phyloP scores from a whole-genome alignment of 1,140 invertebrate species.

The Rhopalosiphum padi region DNA sequence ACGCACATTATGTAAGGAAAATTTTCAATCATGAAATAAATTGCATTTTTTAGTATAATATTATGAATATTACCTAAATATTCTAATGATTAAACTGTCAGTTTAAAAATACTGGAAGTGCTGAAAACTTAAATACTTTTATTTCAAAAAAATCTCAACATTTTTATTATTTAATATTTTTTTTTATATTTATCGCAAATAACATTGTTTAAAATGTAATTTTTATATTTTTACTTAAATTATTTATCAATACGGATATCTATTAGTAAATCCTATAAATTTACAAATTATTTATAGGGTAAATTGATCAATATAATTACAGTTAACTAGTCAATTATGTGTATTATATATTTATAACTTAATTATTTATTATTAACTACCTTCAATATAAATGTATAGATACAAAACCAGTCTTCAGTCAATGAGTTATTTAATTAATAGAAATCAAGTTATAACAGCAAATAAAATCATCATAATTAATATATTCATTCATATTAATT shows the following conservation, averaged over 20 bases:
- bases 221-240: neutral
- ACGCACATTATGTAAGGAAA: neutral
- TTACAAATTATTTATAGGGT: neutral
- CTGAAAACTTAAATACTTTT: neutral
- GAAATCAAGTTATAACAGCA: neutral
- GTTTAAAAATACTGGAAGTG: neutral
- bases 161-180: no score
- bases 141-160: neutral
- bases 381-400: neutral
- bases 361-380: neutral
- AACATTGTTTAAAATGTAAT: no score
- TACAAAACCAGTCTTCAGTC: neutral
- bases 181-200: no score
- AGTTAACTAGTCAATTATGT: neutral
- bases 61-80: neutral
- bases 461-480: neutral
- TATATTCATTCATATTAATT: neutral
- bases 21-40: neutral
- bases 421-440: neutral
- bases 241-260: neutral
- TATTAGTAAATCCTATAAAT: neutral
- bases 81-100: neutral
- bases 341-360: neutral
- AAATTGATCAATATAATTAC: neutral
- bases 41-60: neutral